These are phyloP conservation scores for Biston stratarius DNA, from an alignment of 2,888 invertebrate species.

Conservation along the genomic window DNA sequence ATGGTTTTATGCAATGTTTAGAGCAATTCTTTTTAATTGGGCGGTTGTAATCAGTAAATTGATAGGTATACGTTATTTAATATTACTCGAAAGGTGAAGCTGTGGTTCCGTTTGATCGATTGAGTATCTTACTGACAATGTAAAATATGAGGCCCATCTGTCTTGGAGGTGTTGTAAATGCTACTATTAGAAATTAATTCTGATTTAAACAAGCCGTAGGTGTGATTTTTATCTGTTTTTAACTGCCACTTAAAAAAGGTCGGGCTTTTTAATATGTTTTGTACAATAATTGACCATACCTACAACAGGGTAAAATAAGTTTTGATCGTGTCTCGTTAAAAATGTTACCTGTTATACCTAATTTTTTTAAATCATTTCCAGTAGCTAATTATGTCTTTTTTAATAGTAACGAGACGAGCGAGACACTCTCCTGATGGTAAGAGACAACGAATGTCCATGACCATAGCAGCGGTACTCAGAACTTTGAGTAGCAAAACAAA, in stretches of 20 bases:
- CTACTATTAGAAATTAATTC: slow-evolving; percentile 34
- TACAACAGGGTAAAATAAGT: no score
- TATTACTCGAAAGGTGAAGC: slow-evolving; percentile 47
- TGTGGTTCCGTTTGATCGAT: slow-evolving; percentile 35
- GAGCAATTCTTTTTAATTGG: slow-evolving; percentile 61
- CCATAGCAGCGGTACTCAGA: no score
- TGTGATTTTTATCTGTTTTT: slow-evolving; percentile 27
- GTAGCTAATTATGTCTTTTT: no score
- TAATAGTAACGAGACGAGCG: no score
- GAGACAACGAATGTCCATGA: no score
- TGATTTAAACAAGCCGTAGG: slow-evolving; percentile 36
- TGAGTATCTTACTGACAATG: slow-evolving; percentile 38
- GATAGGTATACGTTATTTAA: slow-evolving; percentile 46
- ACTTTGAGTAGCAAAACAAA: no score
- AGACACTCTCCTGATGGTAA: no score
- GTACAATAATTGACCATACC: neutral
- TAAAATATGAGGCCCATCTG: slow-evolving; percentile 39
- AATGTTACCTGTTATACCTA: no score
- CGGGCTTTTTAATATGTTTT: no score
- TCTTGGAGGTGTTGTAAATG: slow-evolving; percentile 43
- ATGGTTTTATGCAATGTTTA: slow-evolving; percentile 59
- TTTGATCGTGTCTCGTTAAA: no score
- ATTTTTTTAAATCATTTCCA: no score
- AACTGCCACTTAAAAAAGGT: slow-evolving; percentile 22
- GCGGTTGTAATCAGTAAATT: slow-evolving; percentile 54